Percentiles rank a stretch among this genome's conserved stretches.
phyloP scores from a whole-genome alignment of 2,888 invertebrate species.

The Morpho helenor region DNA sequence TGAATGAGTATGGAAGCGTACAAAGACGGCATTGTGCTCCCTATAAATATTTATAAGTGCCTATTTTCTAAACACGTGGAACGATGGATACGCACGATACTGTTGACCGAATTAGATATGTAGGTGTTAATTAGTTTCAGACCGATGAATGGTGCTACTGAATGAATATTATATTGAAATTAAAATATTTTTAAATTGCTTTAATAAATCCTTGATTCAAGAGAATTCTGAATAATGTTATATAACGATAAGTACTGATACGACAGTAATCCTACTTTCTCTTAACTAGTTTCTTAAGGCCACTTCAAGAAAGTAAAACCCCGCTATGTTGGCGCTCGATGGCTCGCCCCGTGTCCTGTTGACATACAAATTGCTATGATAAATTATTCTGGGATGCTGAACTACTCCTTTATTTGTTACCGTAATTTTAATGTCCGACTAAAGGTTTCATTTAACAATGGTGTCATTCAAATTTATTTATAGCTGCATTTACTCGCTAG shows the following conservation, averaged over 20 bases:
- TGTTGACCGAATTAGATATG: constrained; percentile 66
- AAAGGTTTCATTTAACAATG: not conserved
- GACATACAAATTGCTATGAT: constrained; percentile 70
- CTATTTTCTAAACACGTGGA: constrained; percentile 72
- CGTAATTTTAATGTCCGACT: constrained; percentile 13
- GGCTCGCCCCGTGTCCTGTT: constrained; percentile 68
- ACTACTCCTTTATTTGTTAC: constrained; percentile 23
- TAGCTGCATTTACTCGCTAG: not conserved
- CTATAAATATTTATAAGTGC: constrained; percentile 75
- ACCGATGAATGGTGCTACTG: constrained; percentile 10
- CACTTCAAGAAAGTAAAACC: constrained; percentile 77
- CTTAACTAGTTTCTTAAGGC: constrained; percentile 75
- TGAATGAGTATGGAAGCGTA: constrained; percentile 70
- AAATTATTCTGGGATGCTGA: constrained; percentile 60
- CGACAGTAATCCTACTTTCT: constrained; percentile 75
- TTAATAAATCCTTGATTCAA: constrained; percentile 17
- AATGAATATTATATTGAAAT: no score
- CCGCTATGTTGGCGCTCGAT: constrained; percentile 67
- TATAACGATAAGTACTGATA: constrained; percentile 62
- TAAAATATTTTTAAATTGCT: not conserved
- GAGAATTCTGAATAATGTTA: constrained; percentile 42
- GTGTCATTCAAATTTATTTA: constrained; percentile 2
- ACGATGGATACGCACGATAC: constrained; percentile 72
- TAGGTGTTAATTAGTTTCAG: constrained; percentile 67
- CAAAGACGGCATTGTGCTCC: constrained; percentile 69